Evolutionary conservation across 2,797 vertebrate species (phyloP).

Genomic region (Avahi laniger): DNA sequence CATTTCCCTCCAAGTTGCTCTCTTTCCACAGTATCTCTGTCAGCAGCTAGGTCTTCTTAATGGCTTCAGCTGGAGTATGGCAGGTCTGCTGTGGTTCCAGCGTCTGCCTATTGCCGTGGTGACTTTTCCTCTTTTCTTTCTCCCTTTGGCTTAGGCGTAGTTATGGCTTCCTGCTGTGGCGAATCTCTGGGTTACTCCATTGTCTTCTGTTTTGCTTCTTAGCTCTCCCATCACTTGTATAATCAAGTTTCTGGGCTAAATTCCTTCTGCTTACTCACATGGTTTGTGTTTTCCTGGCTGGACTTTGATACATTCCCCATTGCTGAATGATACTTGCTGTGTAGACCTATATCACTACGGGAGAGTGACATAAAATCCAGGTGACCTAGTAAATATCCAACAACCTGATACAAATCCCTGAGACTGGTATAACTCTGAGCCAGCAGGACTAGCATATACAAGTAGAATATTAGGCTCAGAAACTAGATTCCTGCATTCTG

Average conservation of each 20-base stretch:
- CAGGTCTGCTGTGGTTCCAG: not conserved
- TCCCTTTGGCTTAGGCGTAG: not conserved
- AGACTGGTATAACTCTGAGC: not conserved
- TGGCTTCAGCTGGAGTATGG: not conserved
- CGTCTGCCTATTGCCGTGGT: not conserved
- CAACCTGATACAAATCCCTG: not conserved
- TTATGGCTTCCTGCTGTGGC: not conserved
- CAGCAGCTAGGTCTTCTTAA: not conserved
- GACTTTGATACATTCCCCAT: not conserved
- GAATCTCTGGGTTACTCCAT: not conserved
- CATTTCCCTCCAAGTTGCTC: rapidly evolving
- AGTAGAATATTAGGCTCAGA: not conserved
- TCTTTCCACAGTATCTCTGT: not conserved
- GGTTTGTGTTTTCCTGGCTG: not conserved
- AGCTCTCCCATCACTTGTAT: not conserved
- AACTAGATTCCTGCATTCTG: not conserved
- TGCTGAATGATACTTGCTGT: not conserved
- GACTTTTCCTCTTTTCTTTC: not conserved
- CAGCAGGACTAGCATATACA: not conserved
- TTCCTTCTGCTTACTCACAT: not conserved
- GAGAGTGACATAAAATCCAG: not conserved
- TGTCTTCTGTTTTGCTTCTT: slow-evolving; percentile 24
- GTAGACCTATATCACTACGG: not conserved
- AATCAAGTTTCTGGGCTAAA: not conserved
- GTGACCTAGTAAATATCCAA: not conserved